phyloP scores from a whole-genome alignment of 2,888 invertebrate genomes.

The Drosophila niveifrons region DNA sequence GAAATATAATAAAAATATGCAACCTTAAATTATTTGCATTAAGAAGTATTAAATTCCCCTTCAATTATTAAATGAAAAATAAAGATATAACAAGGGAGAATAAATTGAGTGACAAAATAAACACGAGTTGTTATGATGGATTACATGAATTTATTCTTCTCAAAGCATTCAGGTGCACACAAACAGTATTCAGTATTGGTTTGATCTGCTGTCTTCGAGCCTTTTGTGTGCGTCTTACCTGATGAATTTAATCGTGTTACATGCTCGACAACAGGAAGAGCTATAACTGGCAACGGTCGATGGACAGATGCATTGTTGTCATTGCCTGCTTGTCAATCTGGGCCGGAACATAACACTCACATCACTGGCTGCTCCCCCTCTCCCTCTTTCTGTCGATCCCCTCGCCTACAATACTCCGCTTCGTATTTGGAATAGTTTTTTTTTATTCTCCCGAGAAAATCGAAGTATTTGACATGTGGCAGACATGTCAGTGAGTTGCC shows the following conservation, averaged over 20 bases:
- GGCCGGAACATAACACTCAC: slow-evolving; percentile 37
- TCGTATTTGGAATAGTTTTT: slow-evolving; percentile 10
- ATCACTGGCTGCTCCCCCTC: neutral
- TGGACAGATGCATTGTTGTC: slow-evolving; percentile 17
- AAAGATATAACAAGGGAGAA: neutral
- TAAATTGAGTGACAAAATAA: neutral
- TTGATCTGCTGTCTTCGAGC: neutral
- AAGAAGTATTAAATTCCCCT: neutral
- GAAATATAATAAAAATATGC: no score
- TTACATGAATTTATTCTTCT: neutral
- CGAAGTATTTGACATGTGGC: slow-evolving; percentile 74
- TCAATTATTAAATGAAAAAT: neutral
- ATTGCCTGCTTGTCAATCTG: slow-evolving; percentile 39
- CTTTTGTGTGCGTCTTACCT: neutral
- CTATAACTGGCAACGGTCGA: slow-evolving; percentile 1
- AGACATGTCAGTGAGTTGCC: slow-evolving; percentile 57
- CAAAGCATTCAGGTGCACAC: neutral
- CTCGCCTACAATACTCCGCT: neutral
- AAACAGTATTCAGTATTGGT: neutral
- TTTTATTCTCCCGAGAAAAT: slow-evolving; percentile 47
- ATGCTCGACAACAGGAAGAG: neutral
- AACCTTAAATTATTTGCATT: no score
- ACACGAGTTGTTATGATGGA: neutral
- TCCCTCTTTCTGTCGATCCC: neutral
- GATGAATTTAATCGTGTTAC: slow-evolving; percentile 1